A percentile compares a stretch with the other conserved stretches of the same genome.
Conservation (phyloP, 2,797 vertebrate species). For the Ceryle rudis region DNA sequence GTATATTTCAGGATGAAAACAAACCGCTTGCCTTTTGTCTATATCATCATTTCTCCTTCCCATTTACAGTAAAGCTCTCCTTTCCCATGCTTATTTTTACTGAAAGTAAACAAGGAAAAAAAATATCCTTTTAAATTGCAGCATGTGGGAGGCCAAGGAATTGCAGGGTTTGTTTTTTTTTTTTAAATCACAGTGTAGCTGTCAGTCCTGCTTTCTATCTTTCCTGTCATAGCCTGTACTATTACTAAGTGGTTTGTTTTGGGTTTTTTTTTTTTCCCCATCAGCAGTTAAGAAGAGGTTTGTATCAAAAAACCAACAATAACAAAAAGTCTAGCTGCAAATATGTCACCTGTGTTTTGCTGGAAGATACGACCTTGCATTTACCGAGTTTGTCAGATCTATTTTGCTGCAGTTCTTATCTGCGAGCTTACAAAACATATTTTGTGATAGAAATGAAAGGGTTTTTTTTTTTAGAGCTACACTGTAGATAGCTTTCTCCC, state of each 20-base stretch:
- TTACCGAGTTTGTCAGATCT: conserved; percentile 17
- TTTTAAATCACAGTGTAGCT: neutral
- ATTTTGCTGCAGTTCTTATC: neutral
- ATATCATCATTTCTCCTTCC: neutral
- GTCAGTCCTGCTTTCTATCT: neutral
- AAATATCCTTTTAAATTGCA: neutral
- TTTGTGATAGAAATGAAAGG: neutral
- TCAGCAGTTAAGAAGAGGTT: neutral
- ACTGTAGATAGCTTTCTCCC: neutral
- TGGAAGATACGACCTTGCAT: neutral
- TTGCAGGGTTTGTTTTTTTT: neutral
- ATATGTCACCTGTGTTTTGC: conserved; percentile 3
- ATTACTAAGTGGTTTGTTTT: neutral
- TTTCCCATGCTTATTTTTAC: conserved; percentile 6
- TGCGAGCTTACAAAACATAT: conserved; percentile 9
- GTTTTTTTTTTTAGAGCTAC: neutral
- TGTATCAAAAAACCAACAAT: neutral
- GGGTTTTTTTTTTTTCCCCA: neutral
- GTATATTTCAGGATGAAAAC: neutral
- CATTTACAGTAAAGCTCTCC: neutral
- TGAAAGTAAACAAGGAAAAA: conserved; percentile 7
- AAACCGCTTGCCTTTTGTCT: neutral
- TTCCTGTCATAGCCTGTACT: neutral
- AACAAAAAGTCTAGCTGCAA: neutral
- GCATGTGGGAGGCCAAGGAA: conserved; percentile 9